Evolutionary conservation across 2,113 vertebrate genomes (phyloP).

Genomic region (Petromus typicus): DNA sequence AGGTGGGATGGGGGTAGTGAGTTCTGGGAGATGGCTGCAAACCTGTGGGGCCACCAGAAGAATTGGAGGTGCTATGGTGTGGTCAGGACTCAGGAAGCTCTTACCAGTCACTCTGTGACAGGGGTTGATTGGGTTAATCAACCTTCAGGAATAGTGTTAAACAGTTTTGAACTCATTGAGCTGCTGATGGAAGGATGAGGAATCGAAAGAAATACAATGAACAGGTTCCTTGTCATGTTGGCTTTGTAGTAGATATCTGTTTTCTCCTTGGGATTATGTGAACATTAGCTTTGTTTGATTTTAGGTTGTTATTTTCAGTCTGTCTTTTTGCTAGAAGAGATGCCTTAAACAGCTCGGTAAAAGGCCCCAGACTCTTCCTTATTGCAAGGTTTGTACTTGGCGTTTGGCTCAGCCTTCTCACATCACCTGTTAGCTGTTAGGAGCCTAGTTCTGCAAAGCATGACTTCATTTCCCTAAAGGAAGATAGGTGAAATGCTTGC

Average conservation of each 20-base stretch:
- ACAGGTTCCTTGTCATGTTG: constrained; percentile 82
- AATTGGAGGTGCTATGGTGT: constrained; percentile 58
- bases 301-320: constrained; percentile 80
- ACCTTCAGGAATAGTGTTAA: constrained; percentile 75
- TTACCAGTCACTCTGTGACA: constrained; percentile 66
- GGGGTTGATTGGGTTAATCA: constrained; percentile 84
- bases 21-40: background rate
- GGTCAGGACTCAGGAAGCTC: constrained; percentile 79
- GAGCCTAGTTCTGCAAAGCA: constrained; percentile 84
- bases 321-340: constrained; percentile 77
- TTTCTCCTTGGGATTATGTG: constrained; percentile 83
- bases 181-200: constrained; percentile 76
- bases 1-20: background rate
- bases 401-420: constrained; percentile 80
- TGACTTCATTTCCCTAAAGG: constrained; percentile 89
- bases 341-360: constrained; percentile 75
- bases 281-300: constrained; percentile 83
- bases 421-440: constrained; percentile 90
- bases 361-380: constrained; percentile 74
- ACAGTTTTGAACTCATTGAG: constrained; percentile 82
- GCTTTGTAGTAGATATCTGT: constrained; percentile 78
- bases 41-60: constrained; percentile 58
- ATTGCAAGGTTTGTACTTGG: constrained; percentile 72
- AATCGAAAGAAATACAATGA: constrained; percentile 80
- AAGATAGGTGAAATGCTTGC: constrained; percentile 79